A percentile compares a stretch with the other conserved stretches of the same genome.
phyloP scores from a whole-genome alignment of 2,113 vertebrate genomes.

The Parotia lawesii region DNA sequence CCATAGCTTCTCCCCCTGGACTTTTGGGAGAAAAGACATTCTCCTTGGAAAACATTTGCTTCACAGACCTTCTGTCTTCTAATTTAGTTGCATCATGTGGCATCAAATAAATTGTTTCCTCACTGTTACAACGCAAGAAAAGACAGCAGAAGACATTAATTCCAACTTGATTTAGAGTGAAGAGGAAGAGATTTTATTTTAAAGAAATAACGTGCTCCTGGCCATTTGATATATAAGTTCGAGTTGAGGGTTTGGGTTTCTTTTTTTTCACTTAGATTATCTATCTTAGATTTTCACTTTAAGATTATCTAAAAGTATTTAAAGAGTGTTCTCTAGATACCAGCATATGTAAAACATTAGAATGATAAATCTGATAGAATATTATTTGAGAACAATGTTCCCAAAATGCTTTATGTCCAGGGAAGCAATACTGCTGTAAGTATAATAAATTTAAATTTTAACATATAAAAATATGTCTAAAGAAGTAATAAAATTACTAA shows the following conservation, averaged over 20 bases:
- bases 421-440: neutral
- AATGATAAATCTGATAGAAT: neutral
- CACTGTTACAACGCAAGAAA: constrained; percentile 59
- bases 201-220: neutral
- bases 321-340: neutral
- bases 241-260: neutral
- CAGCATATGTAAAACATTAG: neutral
- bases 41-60: constrained; percentile 50
- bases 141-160: constrained; percentile 51
- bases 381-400: neutral
- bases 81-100: constrained; percentile 37
- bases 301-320: constrained; percentile 6
- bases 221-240: neutral
- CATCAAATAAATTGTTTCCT: constrained; percentile 64
- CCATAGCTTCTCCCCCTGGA: neutral
- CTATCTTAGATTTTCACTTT: too few relatives aligned
- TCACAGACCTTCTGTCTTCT: constrained; percentile 48
- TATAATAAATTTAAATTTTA: neutral
- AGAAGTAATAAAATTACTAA: neutral
- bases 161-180: constrained; percentile 32
- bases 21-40: neutral
- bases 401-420: neutral
- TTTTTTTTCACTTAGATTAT: neutral
- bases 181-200: constrained; percentile 43
- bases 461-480: neutral